phyloP scores from a whole-genome alignment of 2,113 vertebrate genomes.

The Ictidomys tridecemlineatus region DNA sequence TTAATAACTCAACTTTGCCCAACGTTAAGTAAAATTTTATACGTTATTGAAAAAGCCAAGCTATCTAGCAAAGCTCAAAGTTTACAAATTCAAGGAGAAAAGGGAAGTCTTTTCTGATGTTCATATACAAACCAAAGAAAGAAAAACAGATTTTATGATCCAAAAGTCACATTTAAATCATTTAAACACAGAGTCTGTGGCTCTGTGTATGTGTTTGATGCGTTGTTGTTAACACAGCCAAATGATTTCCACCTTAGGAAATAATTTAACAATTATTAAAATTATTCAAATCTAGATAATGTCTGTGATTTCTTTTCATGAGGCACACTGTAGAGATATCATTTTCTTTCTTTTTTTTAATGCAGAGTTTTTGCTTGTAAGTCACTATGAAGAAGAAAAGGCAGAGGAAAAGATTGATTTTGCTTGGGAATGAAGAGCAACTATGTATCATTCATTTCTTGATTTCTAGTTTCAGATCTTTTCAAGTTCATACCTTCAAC shows the following conservation, averaged over 20 bases:
- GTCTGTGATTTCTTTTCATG: conserved; percentile 20
- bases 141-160: neutral
- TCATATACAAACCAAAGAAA: neutral
- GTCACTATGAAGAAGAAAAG: neutral
- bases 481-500: neutral
- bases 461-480: neutral
- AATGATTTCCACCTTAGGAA: neutral
- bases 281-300: neutral
- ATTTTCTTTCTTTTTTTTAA: neutral
- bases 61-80: conserved; percentile 18
- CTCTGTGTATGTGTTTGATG: neutral
- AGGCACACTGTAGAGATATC: conserved; percentile 7
- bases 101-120: neutral
- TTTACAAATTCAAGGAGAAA: conserved; percentile 3
- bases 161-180: neutral
- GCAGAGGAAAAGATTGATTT: neutral
- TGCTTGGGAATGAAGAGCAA: neutral
- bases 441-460: neutral
- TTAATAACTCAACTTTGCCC: neutral
- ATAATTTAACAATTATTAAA: neutral
- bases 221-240: neutral
- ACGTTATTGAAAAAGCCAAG: neutral
- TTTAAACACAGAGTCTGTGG: neutral
- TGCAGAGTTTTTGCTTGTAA: conserved; percentile 7
- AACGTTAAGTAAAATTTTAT: conserved; percentile 30